Conservation (phyloP, 2,888 invertebrate species). For the Campopleginae sp. region DNA sequence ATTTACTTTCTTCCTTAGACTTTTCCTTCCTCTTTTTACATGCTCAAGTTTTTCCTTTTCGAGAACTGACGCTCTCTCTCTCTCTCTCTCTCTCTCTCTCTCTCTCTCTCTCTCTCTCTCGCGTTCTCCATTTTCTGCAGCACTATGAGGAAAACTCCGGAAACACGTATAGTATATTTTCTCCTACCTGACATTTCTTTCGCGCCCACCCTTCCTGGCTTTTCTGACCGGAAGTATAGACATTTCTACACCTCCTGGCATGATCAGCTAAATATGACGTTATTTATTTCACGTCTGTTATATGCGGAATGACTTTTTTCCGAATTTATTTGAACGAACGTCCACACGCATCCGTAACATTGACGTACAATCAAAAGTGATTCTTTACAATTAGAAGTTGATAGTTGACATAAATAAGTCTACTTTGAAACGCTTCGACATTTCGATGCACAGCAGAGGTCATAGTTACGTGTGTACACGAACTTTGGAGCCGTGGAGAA, state of each 20-base stretch:
- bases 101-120: too few relatives aligned
- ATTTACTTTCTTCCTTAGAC: conserved; percentile 71
- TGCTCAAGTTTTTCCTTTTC: conserved; percentile 30
- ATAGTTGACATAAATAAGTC: too few relatives aligned
- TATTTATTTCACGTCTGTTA: conserved; percentile 35
- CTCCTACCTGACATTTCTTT: conserved; percentile 18
- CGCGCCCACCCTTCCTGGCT: background rate
- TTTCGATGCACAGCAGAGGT: too few relatives aligned
- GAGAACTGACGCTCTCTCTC: conserved; percentile 3
- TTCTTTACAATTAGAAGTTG: too few relatives aligned
- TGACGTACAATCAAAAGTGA: too few relatives aligned
- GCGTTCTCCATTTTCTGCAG: conserved; percentile 61
- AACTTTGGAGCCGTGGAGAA: too few relatives aligned
- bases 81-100: conserved; percentile 42
- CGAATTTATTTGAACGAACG: background rate
- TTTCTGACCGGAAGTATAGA: conserved; percentile 48
- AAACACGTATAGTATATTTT: conserved; percentile 51
- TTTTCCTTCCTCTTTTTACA: conserved; percentile 38
- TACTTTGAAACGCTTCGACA: too few relatives aligned
- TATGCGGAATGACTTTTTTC: conserved; percentile 43
- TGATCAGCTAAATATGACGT: conserved; percentile 52
- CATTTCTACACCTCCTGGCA: conserved; percentile 38
- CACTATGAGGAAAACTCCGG: conserved; percentile 61
- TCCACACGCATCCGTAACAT: background rate
- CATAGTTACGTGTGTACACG: too few relatives aligned